phyloP scores from a whole-genome alignment of 2,797 vertebrate genomes.

The Ctenochaetus hawaiiensis region DNA sequence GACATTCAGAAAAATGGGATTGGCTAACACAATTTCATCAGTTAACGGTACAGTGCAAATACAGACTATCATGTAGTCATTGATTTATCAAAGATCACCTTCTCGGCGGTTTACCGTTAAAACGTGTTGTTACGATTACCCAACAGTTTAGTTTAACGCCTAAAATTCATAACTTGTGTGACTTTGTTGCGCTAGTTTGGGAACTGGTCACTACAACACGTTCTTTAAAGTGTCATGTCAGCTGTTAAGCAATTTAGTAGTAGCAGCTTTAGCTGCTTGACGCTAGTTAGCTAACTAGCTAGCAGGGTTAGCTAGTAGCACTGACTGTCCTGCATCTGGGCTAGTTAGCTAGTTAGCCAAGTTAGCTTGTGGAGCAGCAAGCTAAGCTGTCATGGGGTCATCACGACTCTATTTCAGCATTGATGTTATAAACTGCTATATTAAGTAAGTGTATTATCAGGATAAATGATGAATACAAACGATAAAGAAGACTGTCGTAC shows the following conservation, averaged over 20 bases:
- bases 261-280: slow-evolving; percentile 3
- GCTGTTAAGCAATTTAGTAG: background rate
- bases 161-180: background rate
- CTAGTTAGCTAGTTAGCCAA: slow-evolving; percentile 57
- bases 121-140: slow-evolving; percentile 25
- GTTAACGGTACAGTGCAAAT: background rate
- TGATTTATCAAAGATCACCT: background rate
- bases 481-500: slow-evolving; percentile 66
- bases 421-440: background rate
- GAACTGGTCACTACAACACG: rapidly evolving
- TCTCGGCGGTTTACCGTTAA: background rate
- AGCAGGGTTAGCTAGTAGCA: slow-evolving; percentile 34
- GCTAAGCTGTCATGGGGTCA: slow-evolving; percentile 70
- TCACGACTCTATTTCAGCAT: slow-evolving; percentile 43
- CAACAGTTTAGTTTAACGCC: background rate
- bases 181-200: background rate
- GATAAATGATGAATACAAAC: background rate
- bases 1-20: background rate
- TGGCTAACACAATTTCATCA: too few species aligned
- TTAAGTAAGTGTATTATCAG: background rate
- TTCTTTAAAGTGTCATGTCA: background rate
- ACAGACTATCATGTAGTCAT: background rate
- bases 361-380: slow-evolving; percentile 47
- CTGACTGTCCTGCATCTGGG: slow-evolving; percentile 4
- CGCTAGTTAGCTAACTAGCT: slow-evolving; percentile 37